phyloP scores from a whole-genome alignment of 2,113 vertebrate species.

The Oryzias melastigma region DNA sequence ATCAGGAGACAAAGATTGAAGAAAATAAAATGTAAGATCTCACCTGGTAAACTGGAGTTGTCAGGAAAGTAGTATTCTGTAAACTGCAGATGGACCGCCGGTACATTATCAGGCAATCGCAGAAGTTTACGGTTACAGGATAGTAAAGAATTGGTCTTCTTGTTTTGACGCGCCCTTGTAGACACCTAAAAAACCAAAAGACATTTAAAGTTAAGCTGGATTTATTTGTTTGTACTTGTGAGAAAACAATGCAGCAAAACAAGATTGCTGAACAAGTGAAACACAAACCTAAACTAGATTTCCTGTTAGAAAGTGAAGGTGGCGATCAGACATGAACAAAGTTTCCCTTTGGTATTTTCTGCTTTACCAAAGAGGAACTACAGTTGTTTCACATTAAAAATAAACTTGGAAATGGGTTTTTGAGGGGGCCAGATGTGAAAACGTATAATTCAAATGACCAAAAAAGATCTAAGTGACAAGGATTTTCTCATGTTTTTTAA shows the following conservation, averaged over 20 bases:
- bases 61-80: slow-evolving; percentile 97
- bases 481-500: too few relatives aligned
- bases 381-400: slow-evolving; percentile 21
- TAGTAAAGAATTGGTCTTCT: slow-evolving; percentile 89
- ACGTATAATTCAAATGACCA: slow-evolving; percentile 1
- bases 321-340: not conserved
- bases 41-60: slow-evolving; percentile 85
- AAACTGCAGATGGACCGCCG: slow-evolving; percentile 93
- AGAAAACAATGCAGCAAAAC: not conserved
- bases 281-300: slow-evolving; percentile 7
- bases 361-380: slow-evolving; percentile 46
- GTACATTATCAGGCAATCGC: slow-evolving; percentile 80
- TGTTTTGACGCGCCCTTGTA: slow-evolving; percentile 87
- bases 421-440: slow-evolving; percentile 15
- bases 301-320: slow-evolving; percentile 20
- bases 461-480: too few relatives aligned
- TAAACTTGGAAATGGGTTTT: slow-evolving; percentile 6
- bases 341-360: slow-evolving; percentile 8
- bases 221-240: not conserved
- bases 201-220: not conserved
- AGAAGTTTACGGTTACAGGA: slow-evolving; percentile 89
- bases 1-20: not conserved
- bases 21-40: not conserved
- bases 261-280: not conserved
- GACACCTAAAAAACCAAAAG: slow-evolving; percentile 83